phyloP scores from a whole-genome alignment of 2,113 vertebrate genomes.

The Bubo bubo region DNA sequence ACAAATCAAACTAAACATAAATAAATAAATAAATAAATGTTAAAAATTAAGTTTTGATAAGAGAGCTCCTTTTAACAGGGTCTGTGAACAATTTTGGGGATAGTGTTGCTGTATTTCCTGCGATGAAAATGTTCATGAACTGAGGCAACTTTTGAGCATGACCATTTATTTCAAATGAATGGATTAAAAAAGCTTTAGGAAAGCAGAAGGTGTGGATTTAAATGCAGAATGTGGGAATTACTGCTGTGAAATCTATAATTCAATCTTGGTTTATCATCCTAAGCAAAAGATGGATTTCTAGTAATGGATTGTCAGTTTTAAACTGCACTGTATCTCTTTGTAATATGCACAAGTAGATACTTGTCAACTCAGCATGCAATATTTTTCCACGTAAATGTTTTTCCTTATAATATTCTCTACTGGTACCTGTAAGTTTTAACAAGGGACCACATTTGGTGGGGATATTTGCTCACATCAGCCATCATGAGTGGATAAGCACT shows the following conservation, averaged over 20 bases:
- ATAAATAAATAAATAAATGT: not conserved
- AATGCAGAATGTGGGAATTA: not conserved
- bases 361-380: constrained; percentile 8
- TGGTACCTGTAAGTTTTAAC: not conserved
- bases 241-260: constrained; percentile 57
- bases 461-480: not conserved
- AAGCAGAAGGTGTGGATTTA: constrained; percentile 38
- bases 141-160: constrained; percentile 5
- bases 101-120: not conserved
- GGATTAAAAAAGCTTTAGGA: constrained; percentile 14
- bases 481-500: not conserved
- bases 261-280: constrained; percentile 64
- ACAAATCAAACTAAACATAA: not conserved
- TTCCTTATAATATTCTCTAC: not conserved
- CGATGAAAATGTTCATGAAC: not conserved
- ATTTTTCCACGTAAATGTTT: not conserved
- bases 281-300: constrained; percentile 47
- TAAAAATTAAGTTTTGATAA: not conserved
- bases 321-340: not conserved
- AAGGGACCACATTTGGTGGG: not conserved
- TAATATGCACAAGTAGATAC: constrained; percentile 30
- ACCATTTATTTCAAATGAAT: constrained; percentile 57
- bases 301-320: constrained; percentile 51
- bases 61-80: not conserved
- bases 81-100: not conserved